Percentiles rank a stretch among this genome's conserved stretches.
phyloP scores from a whole-genome alignment of 2,888 invertebrate genomes.

The Lepetodrilus schrolli region DNA sequence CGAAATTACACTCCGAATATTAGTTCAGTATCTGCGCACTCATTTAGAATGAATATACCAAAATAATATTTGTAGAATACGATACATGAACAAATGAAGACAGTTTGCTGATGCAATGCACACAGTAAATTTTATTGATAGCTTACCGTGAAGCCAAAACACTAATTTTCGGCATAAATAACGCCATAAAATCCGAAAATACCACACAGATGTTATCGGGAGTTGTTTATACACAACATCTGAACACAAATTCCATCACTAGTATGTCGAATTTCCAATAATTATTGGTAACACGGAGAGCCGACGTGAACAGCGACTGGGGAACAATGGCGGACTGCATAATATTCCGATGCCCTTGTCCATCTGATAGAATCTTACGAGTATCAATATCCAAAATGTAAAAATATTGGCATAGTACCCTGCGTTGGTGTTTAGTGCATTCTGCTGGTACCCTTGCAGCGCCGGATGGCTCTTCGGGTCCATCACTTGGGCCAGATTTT shows the following conservation, averaged over 20 bases:
- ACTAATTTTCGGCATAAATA: not conserved
- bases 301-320: conserved; percentile 41
- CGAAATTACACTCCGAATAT: too few relatives aligned
- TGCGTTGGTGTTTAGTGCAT: conserved; percentile 75
- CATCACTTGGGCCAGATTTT: conserved; percentile 75
- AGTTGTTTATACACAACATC: not conserved
- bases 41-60: too few relatives aligned
- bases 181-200: not conserved
- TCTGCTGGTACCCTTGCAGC: conserved; percentile 76
- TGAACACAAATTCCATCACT: not conserved
- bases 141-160: conserved; percentile 16
- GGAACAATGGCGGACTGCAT: conserved; percentile 47
- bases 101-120: conserved; percentile 21
- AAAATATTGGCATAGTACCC: conserved; percentile 76
- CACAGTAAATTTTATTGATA: conserved; percentile 9
- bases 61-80: too few relatives aligned
- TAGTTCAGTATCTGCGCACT: too few relatives aligned
- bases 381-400: conserved; percentile 37
- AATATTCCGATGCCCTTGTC: conserved; percentile 22
- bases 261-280: not conserved
- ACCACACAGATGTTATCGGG: not conserved
- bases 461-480: conserved; percentile 77
- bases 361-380: conserved; percentile 11
- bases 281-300: conserved; percentile 31
- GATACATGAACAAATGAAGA: conserved; percentile 25